A percentile compares a stretch with the other conserved stretches of the same genome.
phyloP scores from a whole-genome alignment of 2,113 vertebrate genomes.

The Syngnathus typhle region DNA sequence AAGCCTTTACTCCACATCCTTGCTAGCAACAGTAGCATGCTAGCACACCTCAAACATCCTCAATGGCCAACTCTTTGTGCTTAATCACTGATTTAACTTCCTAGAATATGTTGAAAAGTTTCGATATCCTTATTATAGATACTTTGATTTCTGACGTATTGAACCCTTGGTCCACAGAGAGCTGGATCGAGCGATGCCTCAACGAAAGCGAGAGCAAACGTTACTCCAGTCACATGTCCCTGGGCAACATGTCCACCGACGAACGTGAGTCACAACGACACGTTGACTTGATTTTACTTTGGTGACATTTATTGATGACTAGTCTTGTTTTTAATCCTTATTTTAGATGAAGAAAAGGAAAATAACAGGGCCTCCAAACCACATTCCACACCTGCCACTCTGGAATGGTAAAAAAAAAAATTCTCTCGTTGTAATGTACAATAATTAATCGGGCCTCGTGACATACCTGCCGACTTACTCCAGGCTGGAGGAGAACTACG shows the following conservation, averaged over 20 bases:
- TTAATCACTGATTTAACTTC: slow-evolving; percentile 22
- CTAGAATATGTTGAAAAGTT: slow-evolving; percentile 19
- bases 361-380: slow-evolving; percentile 96
- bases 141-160: not conserved
- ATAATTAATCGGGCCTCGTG: no score
- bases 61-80: not conserved
- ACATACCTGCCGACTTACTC: slow-evolving; percentile 14
- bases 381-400: slow-evolving; percentile 94
- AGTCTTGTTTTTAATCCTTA: not conserved
- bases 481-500: slow-evolving; percentile 99
- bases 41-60: not conserved
- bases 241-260: slow-evolving; percentile 96
- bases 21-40: not conserved
- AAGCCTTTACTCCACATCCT: not conserved
- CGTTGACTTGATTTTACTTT: not conserved
- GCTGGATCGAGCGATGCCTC: slow-evolving; percentile 99
- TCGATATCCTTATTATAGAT: not conserved
- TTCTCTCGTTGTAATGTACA: slow-evolving; percentile 32
- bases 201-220: slow-evolving; percentile 97
- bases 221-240: slow-evolving; percentile 91
- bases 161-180: slow-evolving; percentile 76
- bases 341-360: slow-evolving; percentile 97
- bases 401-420: slow-evolving; percentile 80
- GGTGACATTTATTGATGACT: not conserved
- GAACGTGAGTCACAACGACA: slow-evolving; percentile 84